Evolutionary conservation across 2,888 invertebrate species (phyloP), one percentile per base, ranked within the genome.

Genomic region (Drosophila picticornis): DNA sequence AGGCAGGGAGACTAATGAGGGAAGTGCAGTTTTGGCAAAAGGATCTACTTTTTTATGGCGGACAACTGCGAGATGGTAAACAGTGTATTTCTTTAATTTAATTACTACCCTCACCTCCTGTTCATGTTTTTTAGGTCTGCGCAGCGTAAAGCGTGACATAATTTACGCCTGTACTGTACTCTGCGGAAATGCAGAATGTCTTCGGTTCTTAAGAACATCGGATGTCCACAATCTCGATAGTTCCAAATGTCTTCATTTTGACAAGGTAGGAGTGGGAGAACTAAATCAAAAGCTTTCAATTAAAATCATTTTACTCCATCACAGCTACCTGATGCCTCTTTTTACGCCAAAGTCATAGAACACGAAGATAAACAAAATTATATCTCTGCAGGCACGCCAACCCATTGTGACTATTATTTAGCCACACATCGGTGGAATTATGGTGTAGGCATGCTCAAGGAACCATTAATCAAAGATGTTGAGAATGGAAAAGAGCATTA

Each of bases 31-130:
- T 92, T 34, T 94, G 95, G 75, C 96, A 97, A 5, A 94, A 94
- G 72, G 93, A 94, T 75, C 94, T 97, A 78, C 94, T 96, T 59
- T 94, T 94, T 57, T 95, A 95, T 84, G 97, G 97, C 4, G 95
- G 95, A 43, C 95, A 95, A 77, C 94, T 97, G 75, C 96, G 96
- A 92, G 94, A 95, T 76, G 96, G 97, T 97, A 92, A 85, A 85
- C 83, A 86, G 6, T 29, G 4, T 27, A 2, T 10, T 19, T 5
- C 10, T 10, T 13, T 2, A 25, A 25, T 19, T 9, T 38, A 2
- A 7, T 13, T 4, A 36, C 3, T 2, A 2, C 11, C 5, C 22
- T 22, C 4, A 22, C 11, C 43, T 11, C 32, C 11, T 27, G 19
- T 27, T 38, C 2, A 19, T n/a, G n/a, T n/a, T 34, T 13, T 1